Evolutionary conservation across 2,113 vertebrate genomes (phyloP), one percentile per base, ranked within the genome.

Genomic region (Onychorhynchus coronatus): DNA sequence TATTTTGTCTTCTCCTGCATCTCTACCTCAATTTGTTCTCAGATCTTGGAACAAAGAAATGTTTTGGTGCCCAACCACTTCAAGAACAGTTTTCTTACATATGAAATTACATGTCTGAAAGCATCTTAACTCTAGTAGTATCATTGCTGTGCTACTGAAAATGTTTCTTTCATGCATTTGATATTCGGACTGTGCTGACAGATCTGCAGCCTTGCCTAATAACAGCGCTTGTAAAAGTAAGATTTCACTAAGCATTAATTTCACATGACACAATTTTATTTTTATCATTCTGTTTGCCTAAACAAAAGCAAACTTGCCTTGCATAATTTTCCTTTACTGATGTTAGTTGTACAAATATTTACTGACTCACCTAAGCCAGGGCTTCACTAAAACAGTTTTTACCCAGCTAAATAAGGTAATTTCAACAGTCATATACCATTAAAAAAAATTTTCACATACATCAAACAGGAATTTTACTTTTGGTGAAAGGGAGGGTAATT

Each of bases 271-370:
- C 58, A 22, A 67, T 63, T 93, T 93, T 96, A 96, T 96, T 96
- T 96, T 95, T 96, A 82, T 89, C 82, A 79, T 90, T 87, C 81
- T 96, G 65, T 95, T 96, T 96, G 92, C 75, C 92, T 88, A 91
- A 96, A 97, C 84, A 95, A 96, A 97, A 96, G 82, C 94, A 97
- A 96, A 94, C 78, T 95, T 96, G 62, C 66, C 79, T 63, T 79
- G 82, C 76, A 84, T 71, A 33, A 49, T 86, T 95, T 96, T 95
- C 91, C 95, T 89, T 93, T 88, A 67, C 70, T 95, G 89, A 88
- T 93, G 88, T 35, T 82, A 67, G 70, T 28, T 74, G 70, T 66
- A 79, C 85, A 97, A 97, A 97, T 95, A 96, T 95, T 94, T 93
- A 91, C 70, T 92, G 91, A 77, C 91, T 95, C 73, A 83, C 65